Conservation (phyloP, 2,888 invertebrate species). For the Myopa testacea region DNA sequence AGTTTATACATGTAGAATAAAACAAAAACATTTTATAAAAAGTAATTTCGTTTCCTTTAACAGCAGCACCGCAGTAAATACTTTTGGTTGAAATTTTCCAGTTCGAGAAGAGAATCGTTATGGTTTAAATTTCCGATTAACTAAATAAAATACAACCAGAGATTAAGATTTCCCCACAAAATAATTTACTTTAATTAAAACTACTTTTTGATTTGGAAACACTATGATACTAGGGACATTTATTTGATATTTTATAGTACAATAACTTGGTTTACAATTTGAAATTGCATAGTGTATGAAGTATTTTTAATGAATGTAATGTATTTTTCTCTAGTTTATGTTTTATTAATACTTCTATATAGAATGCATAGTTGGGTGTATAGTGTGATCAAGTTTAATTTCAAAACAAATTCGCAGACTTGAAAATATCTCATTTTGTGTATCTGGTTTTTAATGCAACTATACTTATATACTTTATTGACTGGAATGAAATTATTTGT, state of each 20-base stretch:
- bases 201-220: conserved; percentile 17
- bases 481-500: conserved; percentile 29
- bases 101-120: neutral
- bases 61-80: no score
- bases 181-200: conserved; percentile 7
- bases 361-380: neutral
- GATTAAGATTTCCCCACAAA: neutral
- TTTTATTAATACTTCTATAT: neutral
- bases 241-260: conserved; percentile 27
- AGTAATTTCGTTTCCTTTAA: neutral
- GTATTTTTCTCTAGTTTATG: neutral
- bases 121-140: neutral
- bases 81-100: neutral
- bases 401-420: no score
- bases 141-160: neutral
- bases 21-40: conserved; percentile 1
- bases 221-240: conserved; percentile 34
- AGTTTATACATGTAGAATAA: conserved; percentile 22
- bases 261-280: neutral
- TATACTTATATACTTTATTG: conserved; percentile 5
- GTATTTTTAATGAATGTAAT: neutral
- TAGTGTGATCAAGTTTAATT: neutral
- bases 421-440: neutral
- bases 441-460: conserved; percentile 22
- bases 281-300: neutral